Conservation (phyloP, 2,888 invertebrate species). For the Scaptomyza flava region DNA sequence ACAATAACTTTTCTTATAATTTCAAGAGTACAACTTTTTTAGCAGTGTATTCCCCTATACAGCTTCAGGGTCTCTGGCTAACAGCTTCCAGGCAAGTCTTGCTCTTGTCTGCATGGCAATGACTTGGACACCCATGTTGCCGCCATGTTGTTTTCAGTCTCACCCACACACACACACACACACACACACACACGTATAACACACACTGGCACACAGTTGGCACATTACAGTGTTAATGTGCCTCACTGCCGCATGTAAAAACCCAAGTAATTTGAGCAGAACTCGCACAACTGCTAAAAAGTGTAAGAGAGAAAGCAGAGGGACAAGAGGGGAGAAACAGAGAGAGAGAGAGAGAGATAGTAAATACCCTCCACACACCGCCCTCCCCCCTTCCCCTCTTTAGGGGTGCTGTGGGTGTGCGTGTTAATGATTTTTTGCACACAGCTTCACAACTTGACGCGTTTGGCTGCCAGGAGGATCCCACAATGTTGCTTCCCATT, state of each 20-base stretch:
- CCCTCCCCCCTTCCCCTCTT: neutral
- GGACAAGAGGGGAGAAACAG: neutral
- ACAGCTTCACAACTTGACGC: constrained; percentile 81
- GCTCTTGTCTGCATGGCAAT: constrained; percentile 66
- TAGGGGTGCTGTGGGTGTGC: constrained; percentile 57
- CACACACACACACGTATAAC: constrained; percentile 32
- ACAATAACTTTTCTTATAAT: too few species aligned
- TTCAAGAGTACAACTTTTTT: neutral
- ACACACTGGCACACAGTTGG: constrained; percentile 68
- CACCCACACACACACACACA: constrained; percentile 13
- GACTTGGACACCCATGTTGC: constrained; percentile 67
- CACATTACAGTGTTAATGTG: constrained; percentile 84
- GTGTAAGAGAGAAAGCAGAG: constrained; percentile 16
- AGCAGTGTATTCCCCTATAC: neutral
- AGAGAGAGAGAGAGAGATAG: constrained; percentile 16
- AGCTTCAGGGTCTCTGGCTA: constrained; percentile 18
- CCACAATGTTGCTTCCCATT: neutral
- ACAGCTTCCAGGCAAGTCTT: constrained; percentile 35
- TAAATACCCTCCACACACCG: neutral
- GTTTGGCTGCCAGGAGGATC: constrained; percentile 42
- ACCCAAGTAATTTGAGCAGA: constrained; percentile 75
- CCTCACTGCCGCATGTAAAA: constrained; percentile 82
- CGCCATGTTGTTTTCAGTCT: constrained; percentile 78
- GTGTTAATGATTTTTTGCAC: constrained; percentile 83
- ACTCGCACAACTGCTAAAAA: constrained; percentile 20